Evolutionary conservation across 2,113 vertebrate genomes (phyloP), one percentile per base, ranked within the genome.

Genomic region (Thamnophis sirtalis): DNA sequence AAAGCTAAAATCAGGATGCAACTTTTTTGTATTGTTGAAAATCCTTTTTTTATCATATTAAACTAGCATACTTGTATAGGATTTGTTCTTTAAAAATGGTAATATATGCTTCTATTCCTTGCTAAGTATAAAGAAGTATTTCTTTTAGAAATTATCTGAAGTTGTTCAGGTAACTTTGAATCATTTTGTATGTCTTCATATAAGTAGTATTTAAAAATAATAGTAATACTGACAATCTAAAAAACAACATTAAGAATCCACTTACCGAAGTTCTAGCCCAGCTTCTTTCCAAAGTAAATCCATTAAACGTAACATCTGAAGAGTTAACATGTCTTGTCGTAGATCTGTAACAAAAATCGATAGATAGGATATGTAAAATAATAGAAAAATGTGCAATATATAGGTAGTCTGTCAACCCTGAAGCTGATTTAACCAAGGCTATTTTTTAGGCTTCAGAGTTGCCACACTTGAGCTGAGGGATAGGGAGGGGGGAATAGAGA

Each of bases 221-320:
- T 60, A 60, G 58, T 60, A 60, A 10, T 10, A 60, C 24, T 26
- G 26, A 58, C 56, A n/a, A 33, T 38, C 48, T 60, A 24, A 50
- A 63, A 91, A 84, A 15, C 26, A 92, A 87, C 9, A 54, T 63
- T 68, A 4, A 11, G 17, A 85, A 89, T 26, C 21, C 10, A 51
- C n/a, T 97, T 93, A 99, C 99, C 99, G 98, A 92, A 99, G 98
- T 95, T 99, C 99, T 89, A 99, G 96, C 93, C 98, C 98, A 26
- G 98, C 98, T 95, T 99, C 99, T 93, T 99, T 99, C 99, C 99
- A 99, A 28, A 99, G 98, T 60, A 98, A 96, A 96, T 99, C 99
- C 99, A 99, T 99, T 93, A 99, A 92, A 73, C 98, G 98, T 92
- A 99, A 93, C 53, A 99, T 99, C 93, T 99, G 99, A 33, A 99